Conservation (phyloP, 2,797 vertebrate species). For the Mycteria americana region DNA sequence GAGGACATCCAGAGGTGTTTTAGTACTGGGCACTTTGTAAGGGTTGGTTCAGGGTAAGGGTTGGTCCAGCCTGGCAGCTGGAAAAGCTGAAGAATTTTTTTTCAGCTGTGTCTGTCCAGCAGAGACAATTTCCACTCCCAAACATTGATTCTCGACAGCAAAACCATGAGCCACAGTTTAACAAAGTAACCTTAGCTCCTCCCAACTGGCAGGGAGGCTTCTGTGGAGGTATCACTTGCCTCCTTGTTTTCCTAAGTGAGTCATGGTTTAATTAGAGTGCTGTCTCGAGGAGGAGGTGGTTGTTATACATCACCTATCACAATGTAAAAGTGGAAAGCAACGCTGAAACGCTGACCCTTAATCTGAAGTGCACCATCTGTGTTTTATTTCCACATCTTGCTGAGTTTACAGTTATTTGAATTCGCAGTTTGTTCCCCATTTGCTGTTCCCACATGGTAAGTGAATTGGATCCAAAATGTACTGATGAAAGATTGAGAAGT, state of each 20-base stretch:
- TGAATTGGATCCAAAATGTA: constrained; percentile 54
- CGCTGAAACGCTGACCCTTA: constrained; percentile 21
- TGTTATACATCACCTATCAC: constrained; percentile 49
- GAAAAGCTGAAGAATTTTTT: background rate
- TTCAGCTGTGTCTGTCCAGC: background rate
- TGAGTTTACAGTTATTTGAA: constrained; percentile 66
- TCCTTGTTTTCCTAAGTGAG: constrained; percentile 34
- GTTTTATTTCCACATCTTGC: constrained; percentile 66
- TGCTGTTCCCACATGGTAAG: constrained; percentile 68
- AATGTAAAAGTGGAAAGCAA: constrained; percentile 51
- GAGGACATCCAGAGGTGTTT: background rate
- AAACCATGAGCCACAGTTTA: background rate
- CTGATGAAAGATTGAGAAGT: constrained; percentile 53
- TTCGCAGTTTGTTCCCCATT: constrained; percentile 69
- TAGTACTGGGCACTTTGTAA: background rate
- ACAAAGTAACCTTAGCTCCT: background rate
- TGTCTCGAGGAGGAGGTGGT: constrained; percentile 19
- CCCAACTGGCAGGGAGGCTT: background rate
- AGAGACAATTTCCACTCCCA: background rate
- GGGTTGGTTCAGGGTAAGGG: background rate
- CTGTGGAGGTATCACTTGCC: background rate
- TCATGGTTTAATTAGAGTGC: background rate
- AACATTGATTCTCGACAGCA: background rate
- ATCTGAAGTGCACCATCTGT: constrained; percentile 63
- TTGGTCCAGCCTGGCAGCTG: background rate